A percentile compares a stretch with the other conserved stretches of the same genome.
These are phyloP conservation scores for Oreonectes daqikongensis DNA, from an alignment of 2,797 vertebrate species.

Conservation along the genomic window DNA sequence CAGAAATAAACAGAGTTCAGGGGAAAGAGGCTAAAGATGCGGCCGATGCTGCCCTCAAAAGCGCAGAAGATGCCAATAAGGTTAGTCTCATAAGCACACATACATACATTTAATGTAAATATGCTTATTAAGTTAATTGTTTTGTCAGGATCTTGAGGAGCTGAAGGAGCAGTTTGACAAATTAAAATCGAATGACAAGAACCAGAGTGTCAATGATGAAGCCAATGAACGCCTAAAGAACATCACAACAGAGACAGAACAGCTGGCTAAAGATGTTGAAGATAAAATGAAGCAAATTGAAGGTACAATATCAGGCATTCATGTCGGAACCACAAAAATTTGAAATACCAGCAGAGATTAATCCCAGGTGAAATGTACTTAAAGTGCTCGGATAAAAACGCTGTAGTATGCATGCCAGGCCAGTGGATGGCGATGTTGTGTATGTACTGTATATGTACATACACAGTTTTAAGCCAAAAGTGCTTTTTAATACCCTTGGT, in stretches of 20 bases:
- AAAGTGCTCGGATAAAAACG: too few relatives aligned
- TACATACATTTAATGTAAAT: background rate
- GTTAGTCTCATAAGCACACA: conserved; percentile 57
- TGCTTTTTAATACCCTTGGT: too few relatives aligned
- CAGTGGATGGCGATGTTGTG: too few relatives aligned
- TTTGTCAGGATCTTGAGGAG: conserved; percentile 74
- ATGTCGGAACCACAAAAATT: background rate
- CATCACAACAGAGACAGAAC: conserved; percentile 74
- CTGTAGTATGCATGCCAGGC: too few relatives aligned
- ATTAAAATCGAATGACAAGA: conserved; percentile 71
- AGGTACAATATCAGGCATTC: conserved; percentile 66
- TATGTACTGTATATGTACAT: too few relatives aligned
- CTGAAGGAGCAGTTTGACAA: conserved; percentile 70
- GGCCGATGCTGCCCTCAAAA: conserved; percentile 66
- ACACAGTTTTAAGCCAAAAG: too few relatives aligned
- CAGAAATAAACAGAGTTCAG: conserved; percentile 69
- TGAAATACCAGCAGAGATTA: too few relatives aligned
- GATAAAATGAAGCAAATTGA: conserved; percentile 78
- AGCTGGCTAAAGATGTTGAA: conserved; percentile 73
- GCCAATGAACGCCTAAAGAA: conserved; percentile 72
- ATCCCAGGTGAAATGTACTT: too few relatives aligned
- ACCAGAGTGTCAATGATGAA: conserved; percentile 57
- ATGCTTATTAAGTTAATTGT: conserved; percentile 30
- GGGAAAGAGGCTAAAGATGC: conserved; percentile 62
- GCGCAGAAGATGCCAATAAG: conserved; percentile 59